These are phyloP conservation scores for Naja naja DNA, from an alignment of 2,113 vertebrate species.

Conservation along the genomic window DNA sequence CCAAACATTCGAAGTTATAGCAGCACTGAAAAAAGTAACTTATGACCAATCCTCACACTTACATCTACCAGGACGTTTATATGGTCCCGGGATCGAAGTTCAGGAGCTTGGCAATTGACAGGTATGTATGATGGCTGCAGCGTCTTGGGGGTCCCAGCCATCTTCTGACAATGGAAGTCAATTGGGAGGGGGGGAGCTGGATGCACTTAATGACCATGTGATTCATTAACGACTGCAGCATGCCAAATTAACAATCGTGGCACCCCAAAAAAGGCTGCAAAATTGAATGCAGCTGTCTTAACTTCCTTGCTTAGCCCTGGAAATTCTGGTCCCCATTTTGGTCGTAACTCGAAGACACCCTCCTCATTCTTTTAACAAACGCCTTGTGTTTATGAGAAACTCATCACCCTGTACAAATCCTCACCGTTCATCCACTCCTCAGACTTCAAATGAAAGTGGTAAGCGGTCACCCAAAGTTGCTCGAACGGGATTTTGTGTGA, in stretches of 20 bases:
- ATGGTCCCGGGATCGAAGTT: too few species aligned
- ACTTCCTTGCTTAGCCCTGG: background rate
- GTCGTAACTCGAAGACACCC: background rate
- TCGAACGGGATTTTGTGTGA: constrained; percentile 81
- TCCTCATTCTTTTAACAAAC: background rate
- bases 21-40: too few species aligned
- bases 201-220: background rate
- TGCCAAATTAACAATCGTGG: background rate
- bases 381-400: background rate
- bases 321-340: background rate
- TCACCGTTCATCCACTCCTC: constrained; percentile 89
- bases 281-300: background rate
- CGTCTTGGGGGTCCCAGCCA: too few species aligned
- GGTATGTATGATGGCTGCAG: too few species aligned
- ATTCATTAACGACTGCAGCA: background rate
- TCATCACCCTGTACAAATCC: background rate
- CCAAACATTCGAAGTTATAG: too few species aligned
- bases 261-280: background rate
- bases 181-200: too few species aligned
- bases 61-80: too few species aligned
- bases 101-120: too few species aligned
- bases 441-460: constrained; percentile 80
- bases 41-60: too few species aligned
- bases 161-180: too few species aligned
- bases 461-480: constrained; percentile 84